Base-by-base conservation (phyloP, 35 echinoderm and acorn worm species). In the Strongylocentrotus purpuratus region DNA sequence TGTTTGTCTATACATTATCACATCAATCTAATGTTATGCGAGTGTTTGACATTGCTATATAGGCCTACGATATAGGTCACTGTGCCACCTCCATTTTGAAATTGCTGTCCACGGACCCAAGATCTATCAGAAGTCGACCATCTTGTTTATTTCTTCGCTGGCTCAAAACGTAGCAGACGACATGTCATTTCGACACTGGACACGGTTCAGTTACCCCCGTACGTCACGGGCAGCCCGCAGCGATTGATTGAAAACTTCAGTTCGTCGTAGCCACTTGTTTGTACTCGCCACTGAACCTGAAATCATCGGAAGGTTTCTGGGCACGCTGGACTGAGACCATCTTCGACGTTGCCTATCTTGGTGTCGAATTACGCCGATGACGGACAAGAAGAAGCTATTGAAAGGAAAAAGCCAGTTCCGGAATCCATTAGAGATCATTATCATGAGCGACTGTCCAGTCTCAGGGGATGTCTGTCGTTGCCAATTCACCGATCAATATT, bases 191-290 rank as follows among this genome's bases (percentile, higher is more conserved):
- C 65, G 65, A 78, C 65, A n/a, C 65, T 78, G 65, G 65, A 78
- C 65, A n/a, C 65, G 65, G 65, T 78, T 78, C 65, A 78, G 65
- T 78, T 78, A 22, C 65, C 65, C 25, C 28, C 65, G 65, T 78
- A 78, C 65, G 65, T 78, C 65, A 78, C 65, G 65, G 65, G 65
- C 65, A 78, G 65, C 65, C 65, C 65, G 18, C 65, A 78, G 65
- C 65, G 65, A 78, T 78, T 78, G 65, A 78, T 78, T 78, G 65
- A 78, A 78, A 78, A 78, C 65, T 78, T 78, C 65, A 78, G 65
- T 78, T 78, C 65, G 20, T 22, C 28, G 25, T 22, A 78, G 65
- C 65, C 65, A 22, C 65, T 78, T 78, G 65, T 78, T 78, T 78
- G 25, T 78, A 78, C 65, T 78, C 65, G 65, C 28, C 20, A 78